These are phyloP conservation scores for Sarcophilus harrisii DNA, from an alignment of 2,797 vertebrate species.

Conservation along the genomic window DNA sequence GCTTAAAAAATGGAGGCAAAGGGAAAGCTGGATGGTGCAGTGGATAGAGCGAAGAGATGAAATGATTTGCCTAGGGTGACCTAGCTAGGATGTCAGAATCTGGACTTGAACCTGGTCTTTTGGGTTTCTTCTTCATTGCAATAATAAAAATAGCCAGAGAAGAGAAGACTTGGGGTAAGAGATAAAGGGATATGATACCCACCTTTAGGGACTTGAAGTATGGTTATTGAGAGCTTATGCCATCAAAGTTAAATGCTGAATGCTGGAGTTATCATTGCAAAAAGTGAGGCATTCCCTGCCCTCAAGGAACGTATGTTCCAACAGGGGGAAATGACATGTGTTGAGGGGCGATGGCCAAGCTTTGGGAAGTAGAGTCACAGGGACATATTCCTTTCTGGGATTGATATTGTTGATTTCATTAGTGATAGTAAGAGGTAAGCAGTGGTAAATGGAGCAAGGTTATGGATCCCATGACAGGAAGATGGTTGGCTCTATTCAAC, in stretches of 20 bases:
- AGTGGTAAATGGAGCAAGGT: not conserved
- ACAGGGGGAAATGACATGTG: not conserved
- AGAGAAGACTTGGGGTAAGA: not conserved
- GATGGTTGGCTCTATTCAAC: not conserved
- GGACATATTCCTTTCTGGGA: not conserved
- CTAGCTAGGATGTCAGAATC: not conserved
- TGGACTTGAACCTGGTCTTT: not conserved
- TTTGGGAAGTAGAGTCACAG: not conserved
- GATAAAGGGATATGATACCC: not conserved
- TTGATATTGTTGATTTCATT: not conserved
- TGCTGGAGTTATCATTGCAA: not conserved
- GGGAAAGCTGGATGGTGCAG: not conserved
- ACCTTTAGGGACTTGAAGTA: not conserved
- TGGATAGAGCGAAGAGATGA: not conserved
- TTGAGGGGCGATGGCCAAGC: not conserved
- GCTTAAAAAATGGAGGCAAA: not conserved
- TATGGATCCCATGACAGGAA: not conserved
- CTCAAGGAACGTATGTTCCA: not conserved
- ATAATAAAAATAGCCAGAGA: not conserved
- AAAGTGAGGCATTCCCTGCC: not conserved
- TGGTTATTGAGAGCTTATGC: not conserved
- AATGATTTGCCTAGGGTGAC: not conserved
- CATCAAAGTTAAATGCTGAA: not conserved
- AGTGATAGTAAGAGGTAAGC: not conserved
- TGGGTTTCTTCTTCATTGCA: not conserved